Evolutionary conservation across 2,888 invertebrate species (phyloP), one percentile per base, ranked within the genome.

Genomic region (Macroteleia sp.): DNA sequence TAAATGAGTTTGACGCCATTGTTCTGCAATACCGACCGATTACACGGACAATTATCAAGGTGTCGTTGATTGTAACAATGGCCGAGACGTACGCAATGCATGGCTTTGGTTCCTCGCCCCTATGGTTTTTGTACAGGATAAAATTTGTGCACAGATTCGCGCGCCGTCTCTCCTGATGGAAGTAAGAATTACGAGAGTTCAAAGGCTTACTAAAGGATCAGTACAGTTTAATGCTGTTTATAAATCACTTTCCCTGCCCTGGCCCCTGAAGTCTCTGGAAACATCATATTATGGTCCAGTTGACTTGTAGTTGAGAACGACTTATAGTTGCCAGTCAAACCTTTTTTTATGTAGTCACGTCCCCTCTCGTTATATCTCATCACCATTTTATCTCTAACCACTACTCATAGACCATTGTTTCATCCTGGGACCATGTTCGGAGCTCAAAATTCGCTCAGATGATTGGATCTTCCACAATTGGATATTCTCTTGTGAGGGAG

Each of bases 291-390:
- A 62, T 73, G 50, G 73, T 44, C 73, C 73, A 73, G 73, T 46
- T 73, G 73, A 73, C 73, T 73, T 50, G 73, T 73, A 73, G 71
- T 56, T 71, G 64, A 64, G 25, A 57, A 32, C 34, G 44, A 56
- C 20, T 25, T 25, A 62, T 73, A 64, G 64, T 34, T 73, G 54
- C 16, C 41, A 52, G 32, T 46, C 54, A 44, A 36, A n/a, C 39
- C 10, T 59, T 62, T 57, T 73, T 73, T 54, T 73, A 73, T 64
- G 64, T 73, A 73, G 73, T 46, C 61, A 61, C 54, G 48, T 25
- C 41, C 48, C 73, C 50, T 57, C 36, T 50, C 44, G 64, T 42
- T 62, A 22, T 28, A n/a, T 73, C 42, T 61, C 71, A 71, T 56
- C 48, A 54, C 32, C 46, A 62, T 61, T 50, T 67, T 52, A 32